These are phyloP conservation scores for Buteo buteo DNA, from an alignment of 2,113 vertebrate species.

Conservation along the genomic window DNA sequence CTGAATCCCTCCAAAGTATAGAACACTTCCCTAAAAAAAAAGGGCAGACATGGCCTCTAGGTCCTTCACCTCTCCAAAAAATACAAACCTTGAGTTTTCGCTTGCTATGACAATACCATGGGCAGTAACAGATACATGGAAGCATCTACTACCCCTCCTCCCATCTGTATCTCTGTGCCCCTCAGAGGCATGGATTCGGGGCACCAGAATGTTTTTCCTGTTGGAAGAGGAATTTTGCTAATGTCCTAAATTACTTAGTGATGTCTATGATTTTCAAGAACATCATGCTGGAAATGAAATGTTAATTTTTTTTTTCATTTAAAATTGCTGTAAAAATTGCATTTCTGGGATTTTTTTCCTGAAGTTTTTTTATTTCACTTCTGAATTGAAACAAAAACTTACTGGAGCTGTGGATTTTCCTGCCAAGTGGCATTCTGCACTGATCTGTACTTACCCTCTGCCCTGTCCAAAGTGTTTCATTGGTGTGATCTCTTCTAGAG, in stretches of 20 bases:
- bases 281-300: background rate
- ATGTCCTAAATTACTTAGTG: background rate
- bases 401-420: background rate
- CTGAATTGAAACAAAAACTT: background rate
- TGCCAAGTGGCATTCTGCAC: background rate
- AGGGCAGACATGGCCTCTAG: background rate
- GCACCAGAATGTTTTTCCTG: background rate
- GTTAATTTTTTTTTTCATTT: background rate
- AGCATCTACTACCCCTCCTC: background rate
- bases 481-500: background rate
- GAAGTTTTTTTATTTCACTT: background rate
- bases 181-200: background rate
- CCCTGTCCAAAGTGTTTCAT: background rate
- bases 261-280: background rate
- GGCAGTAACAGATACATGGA: background rate
- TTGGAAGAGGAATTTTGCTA: background rate
- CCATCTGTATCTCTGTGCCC: background rate
- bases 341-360: background rate
- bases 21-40: background rate
- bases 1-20: background rate
- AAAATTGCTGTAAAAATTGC: background rate
- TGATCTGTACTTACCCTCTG: background rate
- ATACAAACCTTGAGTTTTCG: background rate
- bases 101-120: background rate
- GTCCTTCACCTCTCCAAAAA: background rate